Percentiles rank a stretch among this genome's conserved stretches.
phyloP scores from a whole-genome alignment of 2,797 vertebrate species.

The Cryptoprocta ferox region DNA sequence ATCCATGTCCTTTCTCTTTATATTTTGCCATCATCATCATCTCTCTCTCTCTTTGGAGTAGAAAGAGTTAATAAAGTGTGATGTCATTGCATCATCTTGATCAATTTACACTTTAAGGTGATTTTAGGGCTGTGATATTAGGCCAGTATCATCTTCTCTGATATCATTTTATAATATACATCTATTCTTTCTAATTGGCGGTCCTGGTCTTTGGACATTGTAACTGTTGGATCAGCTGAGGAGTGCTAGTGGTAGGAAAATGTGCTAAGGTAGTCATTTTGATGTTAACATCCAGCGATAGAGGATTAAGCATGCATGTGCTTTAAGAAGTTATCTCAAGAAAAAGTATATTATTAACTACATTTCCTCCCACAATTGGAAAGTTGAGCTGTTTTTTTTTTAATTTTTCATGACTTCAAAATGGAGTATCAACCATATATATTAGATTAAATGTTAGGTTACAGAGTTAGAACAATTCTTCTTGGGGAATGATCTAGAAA shows the following conservation, averaged over 20 bases:
- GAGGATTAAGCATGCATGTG: conserved; percentile 35
- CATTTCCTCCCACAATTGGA: background rate
- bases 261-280: conserved; percentile 9
- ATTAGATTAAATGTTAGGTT: conserved; percentile 39
- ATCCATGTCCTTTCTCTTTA: background rate
- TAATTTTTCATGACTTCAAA: conserved; percentile 49
- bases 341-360: background rate
- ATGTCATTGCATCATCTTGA: background rate
- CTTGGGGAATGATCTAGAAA: conserved; percentile 30
- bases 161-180: background rate
- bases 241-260: background rate
- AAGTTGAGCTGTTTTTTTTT: conserved; percentile 50
- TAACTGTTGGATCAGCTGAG: background rate
- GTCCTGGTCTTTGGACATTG: background rate
- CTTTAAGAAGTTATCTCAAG: background rate
- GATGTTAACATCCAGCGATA: background rate
- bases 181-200: background rate
- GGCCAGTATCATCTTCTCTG: background rate
- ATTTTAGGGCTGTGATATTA: conserved; percentile 31
- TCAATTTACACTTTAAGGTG: background rate
- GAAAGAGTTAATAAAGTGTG: background rate
- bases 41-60: background rate
- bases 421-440: background rate
- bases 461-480: background rate
- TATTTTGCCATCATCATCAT: background rate